These are phyloP conservation scores for Gnathonemus longibarbis DNA, from an alignment of 2,113 vertebrate species.

Conservation along the genomic window DNA sequence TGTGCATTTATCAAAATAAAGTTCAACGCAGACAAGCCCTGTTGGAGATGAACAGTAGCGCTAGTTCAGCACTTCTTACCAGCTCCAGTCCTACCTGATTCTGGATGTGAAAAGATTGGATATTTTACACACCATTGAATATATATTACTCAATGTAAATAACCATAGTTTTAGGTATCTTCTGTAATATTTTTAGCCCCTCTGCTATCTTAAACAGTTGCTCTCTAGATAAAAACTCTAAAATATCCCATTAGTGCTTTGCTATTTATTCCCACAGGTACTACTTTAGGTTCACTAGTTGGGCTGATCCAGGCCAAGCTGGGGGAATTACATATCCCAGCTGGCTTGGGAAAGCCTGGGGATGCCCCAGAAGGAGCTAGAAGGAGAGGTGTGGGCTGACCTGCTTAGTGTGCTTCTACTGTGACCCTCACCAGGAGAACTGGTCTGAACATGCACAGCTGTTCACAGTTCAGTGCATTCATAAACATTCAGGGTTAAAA, in stretches of 20 bases:
- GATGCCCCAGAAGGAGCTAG: not conserved
- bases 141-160: not conserved
- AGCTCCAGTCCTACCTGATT: not conserved
- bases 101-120: not conserved
- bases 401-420: not conserved
- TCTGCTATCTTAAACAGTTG: not conserved
- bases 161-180: not conserved
- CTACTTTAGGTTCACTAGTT: not conserved
- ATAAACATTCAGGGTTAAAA: not conserved
- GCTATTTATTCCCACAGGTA: not conserved
- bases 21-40: not conserved
- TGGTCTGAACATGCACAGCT: not conserved
- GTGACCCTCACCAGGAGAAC: not conserved
- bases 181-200: not conserved
- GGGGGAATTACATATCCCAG: not conserved
- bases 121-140: not conserved
- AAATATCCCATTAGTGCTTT: not conserved
- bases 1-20: not conserved
- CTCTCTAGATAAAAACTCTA: not conserved
- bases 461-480: not conserved
- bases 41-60: not conserved
- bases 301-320: not conserved
- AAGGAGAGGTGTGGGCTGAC: not conserved
- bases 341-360: not conserved
- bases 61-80: not conserved